Base-by-base conservation (phyloP, 1,140 invertebrate species). In the Polyergus mexicanus region DNA sequence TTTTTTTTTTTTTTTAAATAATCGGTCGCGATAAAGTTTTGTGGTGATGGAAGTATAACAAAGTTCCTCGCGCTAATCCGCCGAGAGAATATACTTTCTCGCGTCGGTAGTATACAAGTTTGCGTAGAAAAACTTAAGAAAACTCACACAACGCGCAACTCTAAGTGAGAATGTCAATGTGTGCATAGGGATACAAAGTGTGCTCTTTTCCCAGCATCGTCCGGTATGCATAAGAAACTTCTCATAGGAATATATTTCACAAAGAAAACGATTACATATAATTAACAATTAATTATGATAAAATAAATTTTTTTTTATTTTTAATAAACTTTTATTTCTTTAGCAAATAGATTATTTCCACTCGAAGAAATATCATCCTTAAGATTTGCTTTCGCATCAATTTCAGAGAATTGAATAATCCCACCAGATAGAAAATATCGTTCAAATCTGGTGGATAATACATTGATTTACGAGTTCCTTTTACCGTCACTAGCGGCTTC, bases 81-180 rank as follows among this genome's bases (percentile, higher is more conserved):
- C 58, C 69, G 47, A 51, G 47, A 72, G 58, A 76, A 44, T 38
- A 62, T 63, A 76, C 38, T 62, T 76, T 76, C 58, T 76, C 54
- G 54, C 3, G 47, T 51, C 71, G n/a, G 35, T 25, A 76, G 22
- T 51, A 19, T 35, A 74, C 22, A 56, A 72, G 51, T 76, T 63
- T 22, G 16, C 41, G 25, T 44, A 28, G 25, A 11, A 62, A 62
- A 76, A 76, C 38, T 76, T 63, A 28, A 62, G 22, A 44, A 76
- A 76, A 62, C 58, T 63, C 58, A 44, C 58, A 44, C 66, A 51
- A 72, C 44, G 58, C 56, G 16, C 56, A 32, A 41, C 4, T 47
- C 22, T 32, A 54, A 72, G 38, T 58, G 38, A 32, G 41, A 62
- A 62, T 62, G 58, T 13, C 56, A 22, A 60, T 76, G 58, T 44